Conservation (phyloP, 2,888 invertebrate species). For the Limnephilus marmoratus region DNA sequence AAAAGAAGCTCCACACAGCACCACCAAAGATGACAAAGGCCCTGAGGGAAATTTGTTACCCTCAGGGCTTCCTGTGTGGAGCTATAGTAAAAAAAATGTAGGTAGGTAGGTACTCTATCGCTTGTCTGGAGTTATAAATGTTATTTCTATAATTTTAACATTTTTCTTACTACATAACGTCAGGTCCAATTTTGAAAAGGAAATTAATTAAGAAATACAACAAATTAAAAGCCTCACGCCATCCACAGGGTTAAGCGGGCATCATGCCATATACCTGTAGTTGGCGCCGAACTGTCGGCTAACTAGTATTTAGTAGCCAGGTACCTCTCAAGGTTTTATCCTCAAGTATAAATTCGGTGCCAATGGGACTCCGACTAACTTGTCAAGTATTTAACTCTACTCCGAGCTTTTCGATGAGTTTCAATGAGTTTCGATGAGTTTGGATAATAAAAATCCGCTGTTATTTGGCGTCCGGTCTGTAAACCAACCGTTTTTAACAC, state of each 20-base stretch:
- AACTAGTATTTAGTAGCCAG: background rate
- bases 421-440: background rate
- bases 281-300: background rate
- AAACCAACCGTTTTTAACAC: background rate
- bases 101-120: too few species aligned
- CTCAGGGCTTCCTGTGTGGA: too few species aligned
- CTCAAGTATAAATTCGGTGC: background rate
- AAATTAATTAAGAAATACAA: too few species aligned
- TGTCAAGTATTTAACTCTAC: background rate
- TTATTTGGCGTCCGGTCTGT: background rate
- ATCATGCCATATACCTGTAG: background rate
- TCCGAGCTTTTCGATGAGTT: background rate
- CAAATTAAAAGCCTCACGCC: background rate
- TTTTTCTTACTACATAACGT: too few species aligned
- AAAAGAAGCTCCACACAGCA: too few species aligned
- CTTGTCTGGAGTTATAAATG: too few species aligned
- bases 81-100: too few species aligned
- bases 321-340: background rate
- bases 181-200: too few species aligned
- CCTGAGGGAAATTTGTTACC: too few species aligned
- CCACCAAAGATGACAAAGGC: too few species aligned
- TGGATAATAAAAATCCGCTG: background rate
- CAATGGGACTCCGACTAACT: background rate
- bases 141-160: too few species aligned
- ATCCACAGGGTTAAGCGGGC: background rate